These are phyloP conservation scores for Trachelipus rathkii DNA, from an alignment of 1,140 invertebrate genomes.

Conservation along the genomic window DNA sequence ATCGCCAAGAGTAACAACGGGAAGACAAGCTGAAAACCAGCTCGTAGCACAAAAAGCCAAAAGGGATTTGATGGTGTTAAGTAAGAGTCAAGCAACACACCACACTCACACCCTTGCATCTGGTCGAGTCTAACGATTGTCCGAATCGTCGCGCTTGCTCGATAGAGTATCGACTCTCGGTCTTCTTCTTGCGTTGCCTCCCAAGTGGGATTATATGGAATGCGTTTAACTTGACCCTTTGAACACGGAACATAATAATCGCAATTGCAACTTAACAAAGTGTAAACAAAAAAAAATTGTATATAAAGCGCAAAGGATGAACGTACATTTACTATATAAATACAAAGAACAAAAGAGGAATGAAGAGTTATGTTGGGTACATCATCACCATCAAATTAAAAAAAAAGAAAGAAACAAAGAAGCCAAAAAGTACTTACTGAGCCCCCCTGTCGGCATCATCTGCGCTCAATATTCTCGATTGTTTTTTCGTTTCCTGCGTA, in stretches of 20 bases:
- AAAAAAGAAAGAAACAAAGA: background rate
- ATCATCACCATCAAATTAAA: background rate
- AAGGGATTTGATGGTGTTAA: too few species aligned
- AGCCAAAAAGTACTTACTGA: background rate
- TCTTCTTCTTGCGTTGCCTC: conserved; percentile 1
- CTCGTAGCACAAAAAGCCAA: too few species aligned
- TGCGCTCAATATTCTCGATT: conserved; percentile 58
- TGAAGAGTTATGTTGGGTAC: too few species aligned
- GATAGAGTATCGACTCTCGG: conserved; percentile 32
- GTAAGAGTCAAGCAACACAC: too few species aligned
- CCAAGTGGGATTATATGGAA: conserved; percentile 24
- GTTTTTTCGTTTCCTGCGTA: conserved; percentile 84
- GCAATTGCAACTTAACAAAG: background rate
- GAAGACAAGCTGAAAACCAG: too few species aligned
- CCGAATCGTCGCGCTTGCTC: conserved; percentile 77
- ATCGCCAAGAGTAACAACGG: too few species aligned
- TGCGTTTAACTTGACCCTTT: conserved; percentile 23
- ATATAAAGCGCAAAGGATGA: background rate
- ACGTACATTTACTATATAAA: background rate
- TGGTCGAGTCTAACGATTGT: conserved; percentile 77
- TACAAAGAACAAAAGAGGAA: too few species aligned
- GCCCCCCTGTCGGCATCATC: conserved; percentile 30
- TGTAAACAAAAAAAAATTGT: background rate
- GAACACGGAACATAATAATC: background rate
- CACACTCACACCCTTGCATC: conserved; percentile 52